These are phyloP conservation scores for Hemistola chrysoprasaria DNA, from an alignment of 2,888 invertebrate genomes.

Conservation along the genomic window DNA sequence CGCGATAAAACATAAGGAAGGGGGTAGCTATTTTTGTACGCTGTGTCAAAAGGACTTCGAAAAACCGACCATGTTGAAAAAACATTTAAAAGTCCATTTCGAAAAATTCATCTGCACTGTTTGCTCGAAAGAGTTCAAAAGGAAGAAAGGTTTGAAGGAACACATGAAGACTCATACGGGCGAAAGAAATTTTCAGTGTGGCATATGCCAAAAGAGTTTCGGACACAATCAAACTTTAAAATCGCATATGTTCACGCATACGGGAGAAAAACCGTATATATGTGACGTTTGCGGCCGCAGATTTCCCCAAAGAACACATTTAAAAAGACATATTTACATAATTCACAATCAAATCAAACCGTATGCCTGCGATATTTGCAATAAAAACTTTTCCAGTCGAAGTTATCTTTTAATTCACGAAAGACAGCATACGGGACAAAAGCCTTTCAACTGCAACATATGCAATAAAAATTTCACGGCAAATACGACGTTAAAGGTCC, in stretches of 20 bases:
- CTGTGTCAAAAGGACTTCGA: constrained; percentile 53
- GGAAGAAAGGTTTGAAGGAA: constrained; percentile 65
- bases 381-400: constrained; percentile 68
- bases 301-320: constrained; percentile 65
- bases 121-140: constrained; percentile 59
- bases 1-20: constrained; percentile 39
- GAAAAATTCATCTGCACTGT: constrained; percentile 56
- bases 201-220: constrained; percentile 56
- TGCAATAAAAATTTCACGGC: constrained; percentile 71
- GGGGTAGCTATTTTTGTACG: constrained; percentile 52
- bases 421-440: constrained; percentile 62
- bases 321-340: constrained; percentile 66
- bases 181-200: constrained; percentile 57
- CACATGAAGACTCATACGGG: constrained; percentile 67
- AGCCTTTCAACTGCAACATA: constrained; percentile 62
- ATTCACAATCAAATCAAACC: constrained; percentile 66
- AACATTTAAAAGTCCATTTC: constrained; percentile 56
- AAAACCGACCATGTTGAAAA: constrained; percentile 53
- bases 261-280: constrained; percentile 64
- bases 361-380: constrained; percentile 57
- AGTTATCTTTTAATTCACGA: constrained; percentile 69
- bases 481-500: constrained; percentile 67
- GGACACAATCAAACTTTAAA: constrained; percentile 69
- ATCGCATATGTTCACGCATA: constrained; percentile 66
- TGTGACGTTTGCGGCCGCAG: constrained; percentile 66